phyloP scores from a whole-genome alignment of 2,113 vertebrate species.

The Reinhardtius hippoglossoides region DNA sequence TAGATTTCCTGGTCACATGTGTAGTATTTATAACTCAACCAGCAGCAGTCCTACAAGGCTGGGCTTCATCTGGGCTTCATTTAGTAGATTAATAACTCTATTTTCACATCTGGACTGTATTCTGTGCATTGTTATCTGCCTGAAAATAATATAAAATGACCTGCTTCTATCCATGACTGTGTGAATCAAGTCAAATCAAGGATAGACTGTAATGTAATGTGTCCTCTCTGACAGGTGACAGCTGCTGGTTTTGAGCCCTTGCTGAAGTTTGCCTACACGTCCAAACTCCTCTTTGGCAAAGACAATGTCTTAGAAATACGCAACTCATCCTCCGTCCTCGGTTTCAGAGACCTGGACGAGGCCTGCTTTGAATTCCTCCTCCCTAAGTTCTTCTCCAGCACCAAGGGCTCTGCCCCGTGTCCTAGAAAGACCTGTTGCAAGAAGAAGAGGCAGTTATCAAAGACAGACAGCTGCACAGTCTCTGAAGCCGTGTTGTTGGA shows the following conservation, averaged over 20 bases:
- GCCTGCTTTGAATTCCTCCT: conserved; percentile 95
- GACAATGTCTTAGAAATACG: conserved; percentile 90
- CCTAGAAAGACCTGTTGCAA: conserved; percentile 84
- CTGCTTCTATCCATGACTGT: neutral
- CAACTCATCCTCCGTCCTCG: conserved; percentile 87
- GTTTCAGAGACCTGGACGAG: conserved; percentile 90
- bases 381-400: conserved; percentile 88
- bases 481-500: conserved; percentile 26
- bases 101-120: too few relatives aligned
- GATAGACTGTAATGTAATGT: neutral
- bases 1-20: too few relatives aligned
- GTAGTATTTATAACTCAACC: too few relatives aligned
- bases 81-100: too few relatives aligned
- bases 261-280: conserved; percentile 95
- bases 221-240: conserved; percentile 84
- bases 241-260: conserved; percentile 92
- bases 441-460: conserved; percentile 61
- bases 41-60: too few relatives aligned
- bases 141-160: neutral
- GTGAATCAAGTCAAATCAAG: neutral
- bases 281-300: conserved; percentile 91
- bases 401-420: conserved; percentile 66
- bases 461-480: neutral
- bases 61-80: too few relatives aligned
- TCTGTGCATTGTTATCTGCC: too few relatives aligned